phyloP scores from a whole-genome alignment of 2,113 vertebrate genomes.

The Strix uralensis region DNA sequence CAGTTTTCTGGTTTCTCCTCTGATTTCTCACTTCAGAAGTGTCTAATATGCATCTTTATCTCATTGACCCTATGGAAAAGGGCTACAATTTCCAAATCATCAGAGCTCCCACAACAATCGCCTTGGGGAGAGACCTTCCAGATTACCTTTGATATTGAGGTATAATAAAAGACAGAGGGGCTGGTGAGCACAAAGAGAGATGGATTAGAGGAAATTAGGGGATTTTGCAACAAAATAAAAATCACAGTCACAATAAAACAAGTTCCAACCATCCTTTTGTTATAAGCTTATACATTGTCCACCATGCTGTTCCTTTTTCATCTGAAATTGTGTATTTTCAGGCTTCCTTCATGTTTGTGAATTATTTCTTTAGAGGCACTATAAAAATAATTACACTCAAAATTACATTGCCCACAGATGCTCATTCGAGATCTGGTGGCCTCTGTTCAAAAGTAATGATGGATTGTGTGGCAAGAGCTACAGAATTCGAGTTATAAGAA shows the following conservation, averaged over 20 bases:
- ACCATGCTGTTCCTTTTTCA: not conserved
- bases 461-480: not conserved
- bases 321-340: not conserved
- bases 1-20: not conserved
- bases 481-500: not conserved
- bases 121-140: not conserved
- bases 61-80: not conserved
- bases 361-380: not conserved
- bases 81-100: not conserved
- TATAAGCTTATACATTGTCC: not conserved
- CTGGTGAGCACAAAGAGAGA: not conserved
- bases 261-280: not conserved
- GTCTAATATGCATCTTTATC: not conserved
- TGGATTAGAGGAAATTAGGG: not conserved
- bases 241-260: not conserved
- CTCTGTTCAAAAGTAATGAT: not conserved
- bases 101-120: not conserved
- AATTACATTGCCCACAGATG: not conserved
- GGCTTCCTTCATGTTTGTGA: not conserved
- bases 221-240: constrained; percentile 13
- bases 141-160: not conserved
- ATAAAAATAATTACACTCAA: not conserved
- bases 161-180: not conserved
- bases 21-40: not conserved
- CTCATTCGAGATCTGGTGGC: not conserved